phyloP scores from a whole-genome alignment of 2,113 vertebrate species.

The Serilophus lunatus region DNA sequence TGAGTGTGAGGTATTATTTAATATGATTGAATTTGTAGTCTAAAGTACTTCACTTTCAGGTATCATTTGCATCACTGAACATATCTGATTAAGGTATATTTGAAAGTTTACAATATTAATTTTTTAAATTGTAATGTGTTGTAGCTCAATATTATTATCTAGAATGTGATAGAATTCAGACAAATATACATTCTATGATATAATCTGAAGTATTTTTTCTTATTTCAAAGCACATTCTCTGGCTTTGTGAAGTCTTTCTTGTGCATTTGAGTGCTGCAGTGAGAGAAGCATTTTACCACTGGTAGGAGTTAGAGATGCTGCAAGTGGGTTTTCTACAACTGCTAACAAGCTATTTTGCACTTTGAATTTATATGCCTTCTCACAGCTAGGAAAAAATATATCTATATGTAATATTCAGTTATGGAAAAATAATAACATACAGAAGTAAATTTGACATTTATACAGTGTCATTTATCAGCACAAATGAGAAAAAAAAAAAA shows the following conservation, averaged over 20 bases:
- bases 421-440: neutral
- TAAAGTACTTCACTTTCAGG: neutral
- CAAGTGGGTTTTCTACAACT: slow-evolving; percentile 3
- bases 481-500: neutral
- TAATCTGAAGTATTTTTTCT: neutral
- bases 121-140: neutral
- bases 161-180: neutral
- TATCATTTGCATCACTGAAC: neutral
- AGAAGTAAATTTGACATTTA: neutral
- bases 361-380: neutral
- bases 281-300: neutral
- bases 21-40: neutral
- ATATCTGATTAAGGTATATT: neutral
- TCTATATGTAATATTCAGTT: neutral
- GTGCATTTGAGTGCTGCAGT: neutral
- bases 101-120: neutral
- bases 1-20: neutral
- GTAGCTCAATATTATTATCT: neutral
- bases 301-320: neutral
- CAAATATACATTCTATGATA: neutral
- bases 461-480: neutral
- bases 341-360: neutral
- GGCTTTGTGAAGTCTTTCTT: neutral
- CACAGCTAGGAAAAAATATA: neutral
- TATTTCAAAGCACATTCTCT: neutral